Conservation (phyloP, 2,113 vertebrate genomes). For the Coryphaenoides rupestris region DNA sequence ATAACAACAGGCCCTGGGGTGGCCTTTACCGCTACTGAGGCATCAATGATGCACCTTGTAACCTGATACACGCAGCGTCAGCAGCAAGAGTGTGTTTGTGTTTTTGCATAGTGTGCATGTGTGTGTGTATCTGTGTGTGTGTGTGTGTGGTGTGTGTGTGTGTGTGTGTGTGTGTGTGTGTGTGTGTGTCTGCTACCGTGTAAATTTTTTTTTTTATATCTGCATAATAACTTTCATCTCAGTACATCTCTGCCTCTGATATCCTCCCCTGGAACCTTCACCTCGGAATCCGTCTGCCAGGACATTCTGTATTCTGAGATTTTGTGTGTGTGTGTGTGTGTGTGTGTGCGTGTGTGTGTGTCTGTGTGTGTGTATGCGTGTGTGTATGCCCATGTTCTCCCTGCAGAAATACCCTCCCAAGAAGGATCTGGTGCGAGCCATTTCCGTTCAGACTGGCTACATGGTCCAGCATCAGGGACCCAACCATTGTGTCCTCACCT, state of each 20-base stretch:
- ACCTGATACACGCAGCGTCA: too few relatives aligned
- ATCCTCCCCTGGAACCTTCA: too few relatives aligned
- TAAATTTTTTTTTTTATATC: too few relatives aligned
- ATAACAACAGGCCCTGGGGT: conserved; percentile 22
- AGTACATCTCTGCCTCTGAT: too few relatives aligned
- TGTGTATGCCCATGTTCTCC: conserved; percentile 22
- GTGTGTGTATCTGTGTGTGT: too few relatives aligned
- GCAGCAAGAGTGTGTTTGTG: too few relatives aligned
- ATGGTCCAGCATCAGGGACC: conserved; percentile 83
- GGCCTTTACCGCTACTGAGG: too few relatives aligned
- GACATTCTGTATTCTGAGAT: background rate
- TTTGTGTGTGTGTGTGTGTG: conserved; percentile 11
- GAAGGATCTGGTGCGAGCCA: conserved; percentile 89
- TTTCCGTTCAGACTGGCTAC: conserved; percentile 94
- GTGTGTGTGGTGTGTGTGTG: background rate
- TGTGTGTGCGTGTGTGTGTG: conserved; percentile 19
- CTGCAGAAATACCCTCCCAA: conserved; percentile 89
- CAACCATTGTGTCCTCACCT: conserved; percentile 82
- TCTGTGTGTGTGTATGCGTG: conserved; percentile 18
- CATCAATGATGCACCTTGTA: too few relatives aligned
- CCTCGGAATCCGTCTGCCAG: too few relatives aligned
- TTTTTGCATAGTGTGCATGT: too few relatives aligned
- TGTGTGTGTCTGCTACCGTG: too few relatives aligned
- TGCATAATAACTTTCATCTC: too few relatives aligned
- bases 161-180: background rate